Evolutionary conservation across 2,888 invertebrate genomes (phyloP), one percentile per base, ranked within the genome.

Genomic region (Odontothrips loti): DNA sequence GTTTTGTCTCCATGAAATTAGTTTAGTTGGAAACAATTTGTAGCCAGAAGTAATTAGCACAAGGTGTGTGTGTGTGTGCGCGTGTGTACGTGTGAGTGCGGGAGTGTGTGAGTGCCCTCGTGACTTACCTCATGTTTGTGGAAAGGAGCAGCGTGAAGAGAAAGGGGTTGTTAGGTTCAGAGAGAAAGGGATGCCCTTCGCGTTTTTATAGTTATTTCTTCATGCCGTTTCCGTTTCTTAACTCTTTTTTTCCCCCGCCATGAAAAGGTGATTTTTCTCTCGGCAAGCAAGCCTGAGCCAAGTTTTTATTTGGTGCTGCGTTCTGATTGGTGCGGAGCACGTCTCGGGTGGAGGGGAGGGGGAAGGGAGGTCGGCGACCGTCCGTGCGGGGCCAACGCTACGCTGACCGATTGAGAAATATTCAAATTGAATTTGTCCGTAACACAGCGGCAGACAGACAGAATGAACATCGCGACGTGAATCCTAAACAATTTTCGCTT

Each of bases 1-100:
- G 68, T 75, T 75, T 75, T 75, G 68, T 75, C 68, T 27, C 68
- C 68, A 75, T 75, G 68, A 75, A 75, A 75, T 75, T 75, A 75
- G 68, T 75, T 75, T 75, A 75, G 68, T 75, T 75, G 68, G 68
- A 75, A 75, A 75, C 68, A 75, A 75, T 75, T 75, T 75, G 68
- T 75, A 27, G 23, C 27, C 27, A 75, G 68, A 75, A 75, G 68
- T 75, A 75, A 75, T 75, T 75, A 75, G 68, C 68, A 75, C 68
- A 75, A 75, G 68, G 68, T 75, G 27, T 75, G 68, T 75, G 68
- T 75, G 68, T 23, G 68, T 27, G 27, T 75, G 68, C 27, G 68
- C 1, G 68, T 8, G 68, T 75, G 68, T 23, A 12, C 1, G 68
- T 58, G 68, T 68, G 68, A n/a, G 9, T 11, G 20, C 1, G 63